Conservation (phyloP, 2,888 invertebrate genomes). For the Drosophila atroscutellata region DNA sequence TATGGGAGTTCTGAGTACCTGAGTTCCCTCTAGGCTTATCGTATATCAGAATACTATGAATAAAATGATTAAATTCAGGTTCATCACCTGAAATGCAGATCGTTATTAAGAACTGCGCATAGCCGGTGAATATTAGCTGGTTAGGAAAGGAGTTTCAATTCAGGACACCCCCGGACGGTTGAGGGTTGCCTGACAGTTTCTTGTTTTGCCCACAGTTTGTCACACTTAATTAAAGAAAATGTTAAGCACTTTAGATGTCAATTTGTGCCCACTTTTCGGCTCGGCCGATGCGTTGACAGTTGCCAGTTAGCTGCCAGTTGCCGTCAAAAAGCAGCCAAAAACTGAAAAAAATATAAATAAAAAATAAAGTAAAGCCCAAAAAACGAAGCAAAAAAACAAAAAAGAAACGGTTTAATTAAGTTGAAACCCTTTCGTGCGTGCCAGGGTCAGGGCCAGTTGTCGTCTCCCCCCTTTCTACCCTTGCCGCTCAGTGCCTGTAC, state of each 20-base stretch:
- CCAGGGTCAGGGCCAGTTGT: slow-evolving; percentile 54
- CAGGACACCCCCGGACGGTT: not conserved
- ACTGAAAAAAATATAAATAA: slow-evolving; percentile 35
- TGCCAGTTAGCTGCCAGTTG: slow-evolving; percentile 53
- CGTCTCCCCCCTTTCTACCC: not conserved
- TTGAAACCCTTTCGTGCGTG: slow-evolving; percentile 81
- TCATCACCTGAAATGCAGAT: slow-evolving; percentile 6
- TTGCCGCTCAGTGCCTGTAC: not conserved
- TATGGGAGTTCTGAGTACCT: no score
- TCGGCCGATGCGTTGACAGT: slow-evolving; percentile 74
- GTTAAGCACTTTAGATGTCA: slow-evolving; percentile 81
- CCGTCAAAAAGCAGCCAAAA: slow-evolving; percentile 52
- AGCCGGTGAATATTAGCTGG: not conserved
- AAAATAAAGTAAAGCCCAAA: slow-evolving; percentile 10
- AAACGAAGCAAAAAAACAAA: slow-evolving; percentile 25
- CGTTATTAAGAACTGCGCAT: not conserved
- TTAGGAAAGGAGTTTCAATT: not conserved
- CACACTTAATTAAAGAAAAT: slow-evolving; percentile 81
- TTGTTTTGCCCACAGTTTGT: slow-evolving; percentile 75
- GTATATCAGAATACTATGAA: no score
- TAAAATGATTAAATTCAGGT: not conserved
- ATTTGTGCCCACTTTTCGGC: slow-evolving; percentile 75
- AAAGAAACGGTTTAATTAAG: slow-evolving; percentile 78
- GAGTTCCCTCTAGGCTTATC: not conserved
- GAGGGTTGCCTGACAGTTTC: slow-evolving; percentile 11